These are phyloP conservation scores for Stenopsyche tienmushanensis DNA, from an alignment of 1,140 invertebrate species.

Conservation along the genomic window DNA sequence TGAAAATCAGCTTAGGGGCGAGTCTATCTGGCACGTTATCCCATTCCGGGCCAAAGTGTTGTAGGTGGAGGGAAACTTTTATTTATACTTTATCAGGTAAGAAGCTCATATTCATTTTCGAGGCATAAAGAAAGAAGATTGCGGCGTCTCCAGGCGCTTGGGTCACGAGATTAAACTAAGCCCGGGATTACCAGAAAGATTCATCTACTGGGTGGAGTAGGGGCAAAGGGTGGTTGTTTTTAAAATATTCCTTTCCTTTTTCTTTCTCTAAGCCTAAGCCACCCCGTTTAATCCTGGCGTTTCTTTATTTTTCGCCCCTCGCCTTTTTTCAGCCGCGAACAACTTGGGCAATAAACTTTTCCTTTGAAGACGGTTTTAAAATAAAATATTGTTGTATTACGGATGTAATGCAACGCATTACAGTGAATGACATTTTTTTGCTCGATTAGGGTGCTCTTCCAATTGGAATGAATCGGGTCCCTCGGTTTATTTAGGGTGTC, in stretches of 20 bases:
- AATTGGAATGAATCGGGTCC: constrained; percentile 2
- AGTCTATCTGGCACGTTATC: no score
- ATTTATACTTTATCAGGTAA: constrained; percentile 29
- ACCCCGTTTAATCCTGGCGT: constrained; percentile 36
- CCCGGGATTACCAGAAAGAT: constrained; percentile 33
- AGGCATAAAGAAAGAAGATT: constrained; percentile 24
- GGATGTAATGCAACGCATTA: background rate
- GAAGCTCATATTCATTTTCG: constrained; percentile 29
- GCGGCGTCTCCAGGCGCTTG: constrained; percentile 19
- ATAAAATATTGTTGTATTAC: constrained; percentile 2
- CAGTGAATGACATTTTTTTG: no score
- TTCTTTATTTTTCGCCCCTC: constrained; percentile 33
- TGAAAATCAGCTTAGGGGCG: no score
- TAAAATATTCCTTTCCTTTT: constrained; percentile 34
- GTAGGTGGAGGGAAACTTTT: constrained; percentile 9
- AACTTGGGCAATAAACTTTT: constrained; percentile 38
- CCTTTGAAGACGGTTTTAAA: background rate
- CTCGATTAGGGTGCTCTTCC: background rate
- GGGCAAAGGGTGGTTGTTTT: constrained; percentile 20
- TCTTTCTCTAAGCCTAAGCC: constrained; percentile 34
- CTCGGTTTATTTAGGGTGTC: no score
- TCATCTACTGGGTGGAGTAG: constrained; percentile 24
- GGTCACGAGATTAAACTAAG: constrained; percentile 39
- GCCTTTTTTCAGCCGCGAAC: constrained; percentile 7
- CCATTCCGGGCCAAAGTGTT: constrained; percentile 19